Conservation (phyloP, 2,888 invertebrate species). For the Apantesis nais region DNA sequence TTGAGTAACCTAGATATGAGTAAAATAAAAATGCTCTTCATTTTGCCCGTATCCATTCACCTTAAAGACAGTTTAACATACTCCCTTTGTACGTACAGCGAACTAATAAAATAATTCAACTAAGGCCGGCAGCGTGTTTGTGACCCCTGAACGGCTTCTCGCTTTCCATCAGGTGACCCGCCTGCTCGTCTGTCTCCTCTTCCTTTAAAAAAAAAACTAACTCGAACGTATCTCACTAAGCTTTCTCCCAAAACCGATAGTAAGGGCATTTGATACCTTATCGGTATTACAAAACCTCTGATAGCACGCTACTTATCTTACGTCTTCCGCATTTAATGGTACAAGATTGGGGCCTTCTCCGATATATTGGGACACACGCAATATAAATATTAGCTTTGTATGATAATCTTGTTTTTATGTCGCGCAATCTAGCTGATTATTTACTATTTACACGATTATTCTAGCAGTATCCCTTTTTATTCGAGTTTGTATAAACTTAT, state of each 20-base stretch:
- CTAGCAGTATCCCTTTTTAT: not conserved
- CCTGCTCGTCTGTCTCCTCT: too few relatives aligned
- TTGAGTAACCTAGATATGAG: too few relatives aligned
- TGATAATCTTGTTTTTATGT: conserved; percentile 7
- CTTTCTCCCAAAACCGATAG: conserved; percentile 29
- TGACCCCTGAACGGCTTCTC: too few relatives aligned
- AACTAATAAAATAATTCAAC: not conserved
- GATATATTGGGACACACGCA: conserved; percentile 16
- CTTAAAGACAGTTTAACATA: too few relatives aligned
- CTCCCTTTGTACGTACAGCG: not conserved
- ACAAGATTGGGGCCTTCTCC: conserved; percentile 3
- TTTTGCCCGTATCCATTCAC: too few relatives aligned
- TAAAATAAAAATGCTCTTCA: too few relatives aligned
- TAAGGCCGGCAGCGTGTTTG: too few relatives aligned
- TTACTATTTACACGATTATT: not conserved
- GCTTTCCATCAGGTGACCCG: too few relatives aligned
- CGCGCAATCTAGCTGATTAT: not conserved
- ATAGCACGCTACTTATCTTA: conserved; percentile 43
- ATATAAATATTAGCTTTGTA: conserved; percentile 15
- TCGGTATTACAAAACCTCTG: conserved; percentile 49
- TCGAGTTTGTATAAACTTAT: too few relatives aligned
- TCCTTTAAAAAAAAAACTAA: too few relatives aligned
- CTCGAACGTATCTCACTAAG: conserved; percentile 12
- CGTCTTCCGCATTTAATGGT: conserved; percentile 44
- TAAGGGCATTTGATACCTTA: conserved; percentile 43